Evolutionary conservation across 1,140 invertebrate genomes (phyloP).

Genomic region (Contarinia nasturtii): DNA sequence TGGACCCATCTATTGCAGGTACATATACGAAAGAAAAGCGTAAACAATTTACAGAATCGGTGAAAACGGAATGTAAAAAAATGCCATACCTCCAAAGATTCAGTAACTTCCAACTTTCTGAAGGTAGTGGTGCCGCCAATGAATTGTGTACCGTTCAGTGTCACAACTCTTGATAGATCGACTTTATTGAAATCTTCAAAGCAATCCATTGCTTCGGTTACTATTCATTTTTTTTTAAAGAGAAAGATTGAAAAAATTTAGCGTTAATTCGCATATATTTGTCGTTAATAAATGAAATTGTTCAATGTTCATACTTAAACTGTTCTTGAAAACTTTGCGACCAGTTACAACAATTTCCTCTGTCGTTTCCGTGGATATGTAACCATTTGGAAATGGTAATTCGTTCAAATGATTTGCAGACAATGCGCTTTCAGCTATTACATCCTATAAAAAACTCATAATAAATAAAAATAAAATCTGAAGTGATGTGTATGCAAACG

Average conservation of each 20-base stretch:
- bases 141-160: constrained; percentile 15
- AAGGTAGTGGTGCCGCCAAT: constrained; percentile 23
- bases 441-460: constrained; percentile 14
- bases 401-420: constrained; percentile 22
- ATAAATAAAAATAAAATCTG: constrained; percentile 1
- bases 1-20: background rate
- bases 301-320: constrained; percentile 6
- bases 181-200: constrained; percentile 18
- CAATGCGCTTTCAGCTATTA: constrained; percentile 16
- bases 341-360: constrained; percentile 15
- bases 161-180: constrained; percentile 17
- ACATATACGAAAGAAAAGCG: no score
- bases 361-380: constrained; percentile 17
- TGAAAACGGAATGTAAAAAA: no score
- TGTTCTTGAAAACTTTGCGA: constrained; percentile 20
- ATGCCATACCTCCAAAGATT: constrained; percentile 21
- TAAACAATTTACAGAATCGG: background rate
- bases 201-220: constrained; percentile 13
- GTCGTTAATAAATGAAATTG: no score
- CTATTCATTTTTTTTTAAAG: no score
- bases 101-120: constrained; percentile 22
- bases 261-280: no score
- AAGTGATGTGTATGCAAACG: constrained; percentile 1
- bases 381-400: constrained; percentile 26
- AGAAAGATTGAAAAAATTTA: no score